Base-by-base conservation (phyloP, 2,888 invertebrate genomes). In the Ctenicera cuprea region DNA sequence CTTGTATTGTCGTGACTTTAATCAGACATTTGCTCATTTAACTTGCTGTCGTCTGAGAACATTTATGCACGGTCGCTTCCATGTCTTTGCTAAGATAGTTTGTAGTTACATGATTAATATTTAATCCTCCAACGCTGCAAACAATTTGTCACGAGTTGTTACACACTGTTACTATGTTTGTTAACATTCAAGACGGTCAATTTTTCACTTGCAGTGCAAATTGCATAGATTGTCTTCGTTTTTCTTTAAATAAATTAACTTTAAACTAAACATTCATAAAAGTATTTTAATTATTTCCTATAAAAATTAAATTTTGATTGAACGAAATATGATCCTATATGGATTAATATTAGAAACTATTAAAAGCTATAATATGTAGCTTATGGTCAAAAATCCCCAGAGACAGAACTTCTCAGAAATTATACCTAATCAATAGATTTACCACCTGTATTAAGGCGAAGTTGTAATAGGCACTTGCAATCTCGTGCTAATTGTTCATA, bases 401-500 rank as follows among this genome's bases (percentile, higher is more conserved):
- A 48, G 48, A 48, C 20, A 48, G 11, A 18, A 48, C 7, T 48
- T 52, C 11, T 7, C 12, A 22, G 30, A 54, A 54, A n/a, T 54
- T 54, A 30, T 54, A 9, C n/a, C 14, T 12, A 54, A 54, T 54
- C 5, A 54, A 30, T 14, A 14, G 12, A 26, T 33, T 5, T 14
- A 54, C 11, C 14, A n/a, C 7, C 33, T 30, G 4, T 54, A 3
- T 30, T 33, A 33, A 54, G 14, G 16, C 14, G 14, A 54, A 54
- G 54, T 54, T 54, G 30, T 54, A 33, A 30, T 54, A 54, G 54
- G 54, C 30, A 54, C 14, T 14, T 14, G 26, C 26, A 52, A 52
- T 52, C 52, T 26, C 9, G 30, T 54, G 30, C 54, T 54, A 54
- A 54, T 54, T 33, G 54, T 30, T n/a, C 26, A 33, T 54, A 54